Conservation (phyloP, 2,113 vertebrate species). For the Ivindomyrus marchei region DNA sequence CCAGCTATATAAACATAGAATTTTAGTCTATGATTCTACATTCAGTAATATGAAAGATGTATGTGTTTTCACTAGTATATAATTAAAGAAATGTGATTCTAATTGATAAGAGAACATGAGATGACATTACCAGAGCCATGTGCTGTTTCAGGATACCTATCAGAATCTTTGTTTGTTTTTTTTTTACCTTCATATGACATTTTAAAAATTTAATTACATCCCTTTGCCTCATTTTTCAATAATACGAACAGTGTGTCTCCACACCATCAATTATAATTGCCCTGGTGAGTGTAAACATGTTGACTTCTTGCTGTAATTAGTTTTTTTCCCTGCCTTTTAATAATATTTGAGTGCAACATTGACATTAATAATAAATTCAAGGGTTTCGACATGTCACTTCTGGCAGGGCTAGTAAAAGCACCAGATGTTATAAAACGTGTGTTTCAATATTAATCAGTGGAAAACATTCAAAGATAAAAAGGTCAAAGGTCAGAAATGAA, state of each 20-base stretch:
- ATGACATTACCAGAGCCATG: not conserved
- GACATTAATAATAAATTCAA: not conserved
- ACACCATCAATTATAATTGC: not conserved
- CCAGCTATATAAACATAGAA: not conserved
- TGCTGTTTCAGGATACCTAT: not conserved
- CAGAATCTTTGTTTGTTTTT: not conserved
- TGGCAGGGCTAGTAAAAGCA: not conserved
- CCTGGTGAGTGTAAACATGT: not conserved
- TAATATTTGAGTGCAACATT: conserved; percentile 9
- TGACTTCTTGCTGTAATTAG: not conserved
- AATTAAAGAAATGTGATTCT: not conserved
- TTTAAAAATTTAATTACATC: not conserved
- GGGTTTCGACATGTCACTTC: not conserved
- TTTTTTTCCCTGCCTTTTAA: not conserved
- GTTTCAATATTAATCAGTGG: not conserved
- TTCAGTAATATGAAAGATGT: not conserved
- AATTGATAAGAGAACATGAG: not conserved
- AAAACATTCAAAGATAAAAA: not conserved
- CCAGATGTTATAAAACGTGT: not conserved
- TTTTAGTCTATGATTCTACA: not conserved
- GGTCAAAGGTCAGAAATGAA: not conserved
- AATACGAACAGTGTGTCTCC: not conserved
- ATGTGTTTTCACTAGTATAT: not conserved
- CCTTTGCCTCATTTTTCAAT: not conserved
- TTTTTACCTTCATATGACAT: not conserved